Evolutionary conservation across 1,140 invertebrate species (phyloP).

Genomic region (Lepidurus apus): DNA sequence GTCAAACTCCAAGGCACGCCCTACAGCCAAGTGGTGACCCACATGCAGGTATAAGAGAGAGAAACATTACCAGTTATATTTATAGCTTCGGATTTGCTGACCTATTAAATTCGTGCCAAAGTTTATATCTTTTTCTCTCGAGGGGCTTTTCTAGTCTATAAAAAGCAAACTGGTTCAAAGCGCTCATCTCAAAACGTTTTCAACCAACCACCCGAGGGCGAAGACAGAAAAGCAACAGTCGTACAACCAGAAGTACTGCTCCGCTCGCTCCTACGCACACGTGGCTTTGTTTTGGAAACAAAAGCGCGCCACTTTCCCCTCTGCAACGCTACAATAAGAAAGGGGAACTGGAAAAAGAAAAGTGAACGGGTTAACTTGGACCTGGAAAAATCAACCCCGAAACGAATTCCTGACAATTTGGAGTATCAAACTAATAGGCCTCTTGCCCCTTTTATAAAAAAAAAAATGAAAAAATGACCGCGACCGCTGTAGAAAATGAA

Average conservation of each 20-base stretch:
- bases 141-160: background rate
- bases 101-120: background rate
- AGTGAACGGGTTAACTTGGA: background rate
- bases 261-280: background rate
- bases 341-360: background rate
- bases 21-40: background rate
- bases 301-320: conserved; percentile 8
- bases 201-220: no score
- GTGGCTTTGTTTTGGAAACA: conserved; percentile 21
- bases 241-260: background rate
- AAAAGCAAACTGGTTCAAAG: background rate
- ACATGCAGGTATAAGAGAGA: background rate
- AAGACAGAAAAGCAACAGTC: no score
- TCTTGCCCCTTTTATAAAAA: background rate
- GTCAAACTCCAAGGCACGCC: background rate
- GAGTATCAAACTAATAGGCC: no score
- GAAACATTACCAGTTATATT: background rate
- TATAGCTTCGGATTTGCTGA: background rate
- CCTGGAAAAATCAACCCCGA: background rate
- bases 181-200: background rate
- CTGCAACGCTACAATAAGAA: background rate
- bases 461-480: background rate
- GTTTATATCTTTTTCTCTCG: background rate
- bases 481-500: background rate
- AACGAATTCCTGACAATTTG: no score